These are phyloP conservation scores for Gracilinanus agilis DNA, from an alignment of 2,113 vertebrate genomes.

Conservation along the genomic window DNA sequence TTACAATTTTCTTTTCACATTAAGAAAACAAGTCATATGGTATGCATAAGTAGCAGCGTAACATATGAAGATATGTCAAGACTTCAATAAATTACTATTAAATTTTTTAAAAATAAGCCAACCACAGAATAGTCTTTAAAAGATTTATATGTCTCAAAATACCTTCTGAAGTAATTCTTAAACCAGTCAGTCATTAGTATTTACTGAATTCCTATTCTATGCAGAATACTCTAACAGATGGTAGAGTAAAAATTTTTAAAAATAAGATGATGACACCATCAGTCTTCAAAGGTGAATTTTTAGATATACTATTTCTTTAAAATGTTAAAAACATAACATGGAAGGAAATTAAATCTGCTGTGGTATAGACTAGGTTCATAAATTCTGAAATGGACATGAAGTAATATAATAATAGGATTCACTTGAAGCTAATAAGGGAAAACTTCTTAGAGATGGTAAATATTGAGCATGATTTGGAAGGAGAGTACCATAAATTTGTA, in stretches of 20 bases:
- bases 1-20: constrained; percentile 30
- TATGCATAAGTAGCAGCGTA: constrained; percentile 20
- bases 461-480: constrained; percentile 35
- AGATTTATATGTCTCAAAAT: constrained; percentile 1
- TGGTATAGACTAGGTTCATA: constrained; percentile 43
- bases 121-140: constrained; percentile 12
- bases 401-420: constrained; percentile 40
- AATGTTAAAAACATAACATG: constrained; percentile 61
- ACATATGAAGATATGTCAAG: constrained; percentile 36
- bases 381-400: constrained; percentile 47
- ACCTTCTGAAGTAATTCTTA: constrained; percentile 45
- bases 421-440: constrained; percentile 59
- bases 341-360: constrained; percentile 31
- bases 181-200: neutral
- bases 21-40: constrained; percentile 25
- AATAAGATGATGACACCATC: neutral
- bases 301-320: constrained; percentile 13
- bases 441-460: constrained; percentile 44
- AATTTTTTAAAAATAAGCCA: constrained; percentile 20
- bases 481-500: constrained; percentile 49
- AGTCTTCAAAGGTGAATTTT: constrained; percentile 41
- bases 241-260: neutral
- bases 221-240: constrained; percentile 36
- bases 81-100: constrained; percentile 17
- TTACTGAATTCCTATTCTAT: neutral